phyloP scores from a whole-genome alignment of 2,797 vertebrate species.

The Poeciliopsis turneri region DNA sequence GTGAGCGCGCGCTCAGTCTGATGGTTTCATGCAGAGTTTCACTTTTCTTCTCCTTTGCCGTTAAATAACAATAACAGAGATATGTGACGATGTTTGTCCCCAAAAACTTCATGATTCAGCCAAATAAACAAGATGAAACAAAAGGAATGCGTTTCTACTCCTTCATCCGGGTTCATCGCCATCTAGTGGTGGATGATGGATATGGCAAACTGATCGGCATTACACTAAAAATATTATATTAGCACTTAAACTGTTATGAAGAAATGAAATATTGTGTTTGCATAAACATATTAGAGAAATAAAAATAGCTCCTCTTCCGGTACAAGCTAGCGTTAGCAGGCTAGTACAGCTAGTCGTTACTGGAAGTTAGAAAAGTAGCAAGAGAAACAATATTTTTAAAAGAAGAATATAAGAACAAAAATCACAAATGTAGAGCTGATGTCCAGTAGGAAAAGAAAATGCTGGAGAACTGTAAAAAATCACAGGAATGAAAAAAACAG shows the following conservation, averaged over 20 bases:
- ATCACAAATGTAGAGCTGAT: background rate
- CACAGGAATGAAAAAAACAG: background rate
- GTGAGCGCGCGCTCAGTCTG: background rate
- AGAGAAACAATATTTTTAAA: background rate
- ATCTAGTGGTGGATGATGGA: background rate
- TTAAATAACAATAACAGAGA: background rate
- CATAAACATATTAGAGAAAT: background rate
- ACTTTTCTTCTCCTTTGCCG: background rate
- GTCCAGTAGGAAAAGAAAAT: background rate
- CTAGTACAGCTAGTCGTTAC: background rate
- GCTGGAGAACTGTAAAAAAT: background rate
- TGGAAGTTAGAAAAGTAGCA: background rate
- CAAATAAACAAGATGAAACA: background rate
- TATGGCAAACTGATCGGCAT: background rate
- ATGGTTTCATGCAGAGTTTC: background rate
- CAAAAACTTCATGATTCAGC: background rate
- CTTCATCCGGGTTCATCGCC: background rate
- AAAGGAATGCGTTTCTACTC: background rate
- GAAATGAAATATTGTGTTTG: background rate
- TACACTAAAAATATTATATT: background rate
- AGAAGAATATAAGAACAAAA: background rate
- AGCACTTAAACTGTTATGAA: background rate
- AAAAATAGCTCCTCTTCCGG: background rate
- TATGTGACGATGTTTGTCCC: background rate
- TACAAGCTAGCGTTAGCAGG: background rate